Evolutionary conservation across 2,888 invertebrate genomes (phyloP), one percentile per base, ranked within the genome.

Genomic region (Unio pictorum): DNA sequence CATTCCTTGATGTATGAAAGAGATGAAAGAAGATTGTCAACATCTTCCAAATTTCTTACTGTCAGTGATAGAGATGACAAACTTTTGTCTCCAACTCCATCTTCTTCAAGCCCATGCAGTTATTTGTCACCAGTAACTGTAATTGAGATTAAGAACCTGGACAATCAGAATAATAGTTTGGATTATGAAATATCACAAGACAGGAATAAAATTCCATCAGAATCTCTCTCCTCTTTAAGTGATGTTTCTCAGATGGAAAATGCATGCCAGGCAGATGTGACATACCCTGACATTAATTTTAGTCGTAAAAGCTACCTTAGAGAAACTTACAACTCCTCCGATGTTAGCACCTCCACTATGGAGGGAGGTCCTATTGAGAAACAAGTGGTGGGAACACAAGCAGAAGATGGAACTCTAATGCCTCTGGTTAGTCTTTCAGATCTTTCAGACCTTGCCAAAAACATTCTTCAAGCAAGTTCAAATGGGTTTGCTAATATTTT

Each of bases 61-160:
- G 65, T 57, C n/a, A 34, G 65, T 8, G 78, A 78, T 17, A 20
- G 57, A 55, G 75, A 78, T 68, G 74, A 74, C 26, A 74, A 71
- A 58, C 61, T 66, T n/a, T 64, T 73, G 61, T 71, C 69, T 55
- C 65, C 69, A 4, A 74, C 78, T 23, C 68, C 81, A 11, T 71
- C 77, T 20, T 78, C 82, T 11, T 72, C 75, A 8, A 66, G 77
- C 6, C 83, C 84, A 4, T 85, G 84, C 34, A 72, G 78, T 11
- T 77, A 82, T 3, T 74, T 79, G 64, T 85, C 84, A 1, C 88
- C 88, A 11, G 74, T 88, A 3, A 87, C 88, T 15, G 87, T 87
- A 5, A 87, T 88, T 23, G 88, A 88, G 70, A 80, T 85, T 0
- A 78, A 81, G 5, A 82, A 83, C 61, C 69, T 88, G n/a, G 88